Percentiles rank a stretch among this genome's conserved stretches.
phyloP scores from a whole-genome alignment of 1,140 invertebrate genomes.

The Ooceraea biroi region DNA sequence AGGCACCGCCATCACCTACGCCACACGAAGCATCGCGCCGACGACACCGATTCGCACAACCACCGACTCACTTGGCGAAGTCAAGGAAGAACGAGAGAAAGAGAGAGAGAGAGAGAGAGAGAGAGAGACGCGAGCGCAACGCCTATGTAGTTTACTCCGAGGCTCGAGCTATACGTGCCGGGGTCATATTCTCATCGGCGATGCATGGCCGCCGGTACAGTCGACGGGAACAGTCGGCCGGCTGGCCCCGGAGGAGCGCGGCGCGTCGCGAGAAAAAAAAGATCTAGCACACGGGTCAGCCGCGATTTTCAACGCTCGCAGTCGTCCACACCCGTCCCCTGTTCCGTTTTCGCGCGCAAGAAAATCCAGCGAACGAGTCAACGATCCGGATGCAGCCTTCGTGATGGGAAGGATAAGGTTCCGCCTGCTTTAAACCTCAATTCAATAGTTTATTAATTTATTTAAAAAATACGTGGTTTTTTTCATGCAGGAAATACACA shows the following conservation, averaged over 20 bases:
- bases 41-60: constrained; percentile 63
- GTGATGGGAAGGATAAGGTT: background rate
- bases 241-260: constrained; percentile 31
- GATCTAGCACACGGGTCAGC: constrained; percentile 50
- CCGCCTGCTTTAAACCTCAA: too few species aligned
- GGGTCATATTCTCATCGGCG: constrained; percentile 84
- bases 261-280: constrained; percentile 34
- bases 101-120: constrained; percentile 44
- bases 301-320: constrained; percentile 68
- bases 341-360: constrained; percentile 25
- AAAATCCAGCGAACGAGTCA: constrained; percentile 4
- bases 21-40: constrained; percentile 52
- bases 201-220: constrained; percentile 74
- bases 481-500: too few species aligned
- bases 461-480: too few species aligned
- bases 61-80: constrained; percentile 42
- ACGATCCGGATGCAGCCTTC: background rate
- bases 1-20: constrained; percentile 68
- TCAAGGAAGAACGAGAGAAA: constrained; percentile 37
- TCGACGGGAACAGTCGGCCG: constrained; percentile 64
- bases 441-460: too few species aligned
- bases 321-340: constrained; percentile 61
- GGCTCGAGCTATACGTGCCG: constrained; percentile 72
- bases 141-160: constrained; percentile 66
- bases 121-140: constrained; percentile 52